Evolutionary conservation across 2,797 vertebrate genomes (phyloP).

Genomic region (Leuciscus waleckii): DNA sequence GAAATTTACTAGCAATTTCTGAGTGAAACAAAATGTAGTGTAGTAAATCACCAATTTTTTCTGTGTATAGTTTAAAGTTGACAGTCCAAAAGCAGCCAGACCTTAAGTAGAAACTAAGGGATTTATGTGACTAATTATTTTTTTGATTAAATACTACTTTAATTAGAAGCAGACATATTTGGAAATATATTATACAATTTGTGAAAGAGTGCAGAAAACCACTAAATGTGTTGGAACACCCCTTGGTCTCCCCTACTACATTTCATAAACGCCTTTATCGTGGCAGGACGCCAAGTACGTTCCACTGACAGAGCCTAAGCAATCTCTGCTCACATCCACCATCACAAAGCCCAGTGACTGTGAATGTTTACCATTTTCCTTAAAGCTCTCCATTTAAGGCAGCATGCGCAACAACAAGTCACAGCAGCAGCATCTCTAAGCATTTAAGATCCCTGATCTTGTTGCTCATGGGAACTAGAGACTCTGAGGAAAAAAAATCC

Average conservation of each 20-base stretch:
- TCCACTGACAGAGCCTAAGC: not conserved
- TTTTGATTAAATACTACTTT: not conserved
- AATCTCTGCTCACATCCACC: not conserved
- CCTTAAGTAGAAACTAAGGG: not conserved
- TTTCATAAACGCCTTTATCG: not conserved
- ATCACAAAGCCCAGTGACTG: slow-evolving; percentile 11
- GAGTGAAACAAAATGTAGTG: not conserved
- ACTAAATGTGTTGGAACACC: not conserved
- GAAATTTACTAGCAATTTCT: not conserved
- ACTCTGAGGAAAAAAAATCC: slow-evolving; percentile 12
- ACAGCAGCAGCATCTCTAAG: slow-evolving; percentile 1
- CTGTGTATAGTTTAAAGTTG: not conserved
- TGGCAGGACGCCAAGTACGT: slow-evolving; percentile 3
- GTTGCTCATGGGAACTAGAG: slow-evolving; percentile 30
- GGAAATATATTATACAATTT: not conserved
- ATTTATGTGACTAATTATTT: not conserved
- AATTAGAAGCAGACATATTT: not conserved
- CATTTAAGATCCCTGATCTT: slow-evolving; percentile 22
- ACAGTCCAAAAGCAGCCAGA: not conserved
- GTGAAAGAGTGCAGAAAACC: not conserved
- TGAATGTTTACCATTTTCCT: slow-evolving; percentile 28
- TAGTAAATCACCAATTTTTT: not conserved
- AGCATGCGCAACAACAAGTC: slow-evolving; percentile 20
- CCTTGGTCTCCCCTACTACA: not conserved
- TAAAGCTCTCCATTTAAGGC: slow-evolving; percentile 55